Evolutionary conservation across 2,113 vertebrate species (phyloP), one percentile per base, ranked within the genome.

Genomic region (Lathamus discolor): DNA sequence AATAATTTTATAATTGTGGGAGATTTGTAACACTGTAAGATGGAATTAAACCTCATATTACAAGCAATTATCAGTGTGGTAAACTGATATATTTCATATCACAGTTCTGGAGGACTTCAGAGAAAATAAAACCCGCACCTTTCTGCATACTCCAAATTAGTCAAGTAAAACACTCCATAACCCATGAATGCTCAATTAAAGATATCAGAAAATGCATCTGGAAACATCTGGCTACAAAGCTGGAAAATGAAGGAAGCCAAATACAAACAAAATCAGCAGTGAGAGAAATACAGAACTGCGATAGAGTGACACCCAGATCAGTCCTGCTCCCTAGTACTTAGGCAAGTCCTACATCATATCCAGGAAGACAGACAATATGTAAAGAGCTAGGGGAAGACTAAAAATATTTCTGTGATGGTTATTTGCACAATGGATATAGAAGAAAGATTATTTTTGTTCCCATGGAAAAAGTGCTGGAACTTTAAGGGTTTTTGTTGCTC

Each of bases 191-290:
- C 14, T 79, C 67, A 74, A 64, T 75, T 83, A 86, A 80, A 63
- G 25, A 63, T 83, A 48, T 51, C 9, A 86, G 62, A 69, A 94
- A 86, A 94, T 39, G 23, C 72, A 92, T 75, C 44, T 84, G 67
- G 78, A 86, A 95, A 88, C 29, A 92, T 86, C 76, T 93, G 37
- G 12, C 73, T 88, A 75, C 39, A 72, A 94, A 88, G 57, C 35
- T 86, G 64, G 43, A 94, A 68, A 92, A 93, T 51, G 0, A 86
- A 39, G 43, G 61, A 64, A 35, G 31, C 3, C 88, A 57, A 59
- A 86, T 68, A 43, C 29, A 81, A 80, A 83, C 27, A 69, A 4
- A 57, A 72, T 22, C 35, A 81, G 31, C 57, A 90, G 27, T 44
- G 68, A 86, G 46, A 86, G 43, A 95, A 83, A 92, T 44, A 20